Base-by-base conservation (phyloP, 2,113 vertebrate genomes). In the Myotis brandtii region DNA sequence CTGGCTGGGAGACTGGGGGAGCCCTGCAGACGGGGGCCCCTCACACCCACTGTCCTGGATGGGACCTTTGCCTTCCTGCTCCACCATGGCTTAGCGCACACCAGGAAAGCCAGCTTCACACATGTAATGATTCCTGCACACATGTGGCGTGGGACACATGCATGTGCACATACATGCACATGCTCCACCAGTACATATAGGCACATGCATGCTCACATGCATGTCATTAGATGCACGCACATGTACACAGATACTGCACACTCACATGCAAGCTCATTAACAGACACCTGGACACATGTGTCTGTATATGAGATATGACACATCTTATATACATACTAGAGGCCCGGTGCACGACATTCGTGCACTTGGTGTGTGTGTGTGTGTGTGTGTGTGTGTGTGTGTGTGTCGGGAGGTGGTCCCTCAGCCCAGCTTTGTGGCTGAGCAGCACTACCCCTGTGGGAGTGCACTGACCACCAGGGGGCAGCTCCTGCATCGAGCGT, bases 101-200 rank as follows among this genome's bases (percentile, higher is more conserved):
- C 8, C 82, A 76, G 43, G 69, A n/a, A 73, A 76, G 37, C 21
- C 21, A 37, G 23, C 32, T 34, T 62, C 62, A 66, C 40, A 21
- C 2, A 2, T 32, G 12, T 75, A 66, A 34, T 6, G 17, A 40
- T 69, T 34, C 5, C 21, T 25, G 30, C 43, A 82, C 13, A 16
- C 13, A 25, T 9, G 27, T 8, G 32, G 5, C 17, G 43, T 13
- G 18, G 32, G 20, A 12, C 27, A 43, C 4, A 17, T 0, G 25
- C 46, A 9, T 2, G 0, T 40, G 34, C 20, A 59, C 16, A 54
- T 0, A 1, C 3, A 25, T 0, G 2, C 50, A 16, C 3, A 54
- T 79, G 50, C 37, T 18, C 32, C 37, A 79, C 13, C 34, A 27
- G 40, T 34, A 23, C 62, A 67, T 56, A 27, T 0, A 0, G 13